phyloP scores from a whole-genome alignment of 2,797 vertebrate species.

The Ceryle rudis region DNA sequence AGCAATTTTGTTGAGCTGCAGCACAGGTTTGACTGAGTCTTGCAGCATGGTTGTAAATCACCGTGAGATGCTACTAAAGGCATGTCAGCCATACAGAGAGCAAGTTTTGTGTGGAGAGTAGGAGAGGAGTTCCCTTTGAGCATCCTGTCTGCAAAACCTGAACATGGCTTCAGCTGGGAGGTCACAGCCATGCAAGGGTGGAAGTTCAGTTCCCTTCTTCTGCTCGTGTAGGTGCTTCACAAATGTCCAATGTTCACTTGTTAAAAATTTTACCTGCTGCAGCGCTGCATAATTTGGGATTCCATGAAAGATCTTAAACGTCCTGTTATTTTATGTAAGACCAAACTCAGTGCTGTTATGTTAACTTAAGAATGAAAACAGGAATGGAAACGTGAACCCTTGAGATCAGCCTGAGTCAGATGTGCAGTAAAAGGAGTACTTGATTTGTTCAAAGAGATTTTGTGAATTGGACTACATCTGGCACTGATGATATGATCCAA shows the following conservation, averaged over 20 bases:
- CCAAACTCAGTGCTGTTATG: background rate
- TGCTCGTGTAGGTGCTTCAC: background rate
- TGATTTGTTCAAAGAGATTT: conserved; percentile 49
- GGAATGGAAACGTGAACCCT: conserved; percentile 14
- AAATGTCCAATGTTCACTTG: background rate
- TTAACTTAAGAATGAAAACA: conserved; percentile 26
- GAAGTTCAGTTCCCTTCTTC: background rate
- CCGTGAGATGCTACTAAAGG: background rate
- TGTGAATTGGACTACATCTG: conserved; percentile 3
- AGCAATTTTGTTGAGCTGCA: conserved; percentile 38
- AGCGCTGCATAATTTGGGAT: background rate
- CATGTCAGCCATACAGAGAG: background rate
- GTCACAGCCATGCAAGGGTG: background rate
- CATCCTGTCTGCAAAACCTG: background rate
- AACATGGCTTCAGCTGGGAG: background rate
- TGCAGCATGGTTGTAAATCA: conserved; percentile 45
- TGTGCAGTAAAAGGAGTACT: conserved; percentile 15
- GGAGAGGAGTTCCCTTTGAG: background rate
- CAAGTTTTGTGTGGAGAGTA: background rate
- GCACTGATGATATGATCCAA: background rate
- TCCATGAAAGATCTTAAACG: background rate
- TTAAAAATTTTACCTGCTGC: background rate
- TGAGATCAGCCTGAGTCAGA: conserved; percentile 19
- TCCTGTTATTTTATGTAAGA: conserved; percentile 33
- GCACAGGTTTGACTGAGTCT: conserved; percentile 57